Conservation (phyloP, 2,797 vertebrate genomes). For the Phoeniculus purpureus region DNA sequence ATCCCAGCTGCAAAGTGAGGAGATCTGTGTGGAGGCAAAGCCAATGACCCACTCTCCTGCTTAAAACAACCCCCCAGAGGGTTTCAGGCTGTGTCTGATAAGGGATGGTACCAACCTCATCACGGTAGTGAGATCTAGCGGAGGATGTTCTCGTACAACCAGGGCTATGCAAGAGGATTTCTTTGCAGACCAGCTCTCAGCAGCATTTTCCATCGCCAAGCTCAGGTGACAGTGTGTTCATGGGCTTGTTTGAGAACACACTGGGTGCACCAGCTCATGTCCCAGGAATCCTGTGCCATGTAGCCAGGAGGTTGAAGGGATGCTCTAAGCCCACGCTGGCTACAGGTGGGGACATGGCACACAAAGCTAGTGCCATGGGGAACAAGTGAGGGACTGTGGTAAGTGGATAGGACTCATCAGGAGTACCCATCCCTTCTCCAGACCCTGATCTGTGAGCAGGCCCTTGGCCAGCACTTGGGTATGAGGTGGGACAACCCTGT, state of each 20-base stretch:
- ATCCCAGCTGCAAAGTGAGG: neutral
- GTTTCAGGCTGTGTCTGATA: neutral
- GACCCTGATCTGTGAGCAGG: neutral
- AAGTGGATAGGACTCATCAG: fast-evolving
- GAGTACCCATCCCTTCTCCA: no score
- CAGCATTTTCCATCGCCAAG: neutral
- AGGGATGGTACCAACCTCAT: neutral
- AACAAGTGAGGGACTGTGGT: fast-evolving
- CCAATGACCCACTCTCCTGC: neutral
- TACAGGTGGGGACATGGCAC: neutral
- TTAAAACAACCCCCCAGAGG: neutral
- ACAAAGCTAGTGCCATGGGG: neutral
- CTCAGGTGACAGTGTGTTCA: neutral
- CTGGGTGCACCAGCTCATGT: fast-evolving
- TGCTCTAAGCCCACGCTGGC: neutral
- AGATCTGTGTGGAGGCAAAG: neutral
- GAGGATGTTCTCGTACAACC: neutral
- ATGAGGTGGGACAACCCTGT: neutral
- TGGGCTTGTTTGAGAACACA: fast-evolving
- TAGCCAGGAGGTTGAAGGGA: neutral
- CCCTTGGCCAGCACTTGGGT: no score
- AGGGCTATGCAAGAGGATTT: neutral
- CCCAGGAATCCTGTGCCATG: neutral
- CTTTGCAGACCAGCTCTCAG: neutral
- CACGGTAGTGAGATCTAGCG: neutral